phyloP scores from a whole-genome alignment of 1,140 invertebrate species.

The Heterodera schachtii region DNA sequence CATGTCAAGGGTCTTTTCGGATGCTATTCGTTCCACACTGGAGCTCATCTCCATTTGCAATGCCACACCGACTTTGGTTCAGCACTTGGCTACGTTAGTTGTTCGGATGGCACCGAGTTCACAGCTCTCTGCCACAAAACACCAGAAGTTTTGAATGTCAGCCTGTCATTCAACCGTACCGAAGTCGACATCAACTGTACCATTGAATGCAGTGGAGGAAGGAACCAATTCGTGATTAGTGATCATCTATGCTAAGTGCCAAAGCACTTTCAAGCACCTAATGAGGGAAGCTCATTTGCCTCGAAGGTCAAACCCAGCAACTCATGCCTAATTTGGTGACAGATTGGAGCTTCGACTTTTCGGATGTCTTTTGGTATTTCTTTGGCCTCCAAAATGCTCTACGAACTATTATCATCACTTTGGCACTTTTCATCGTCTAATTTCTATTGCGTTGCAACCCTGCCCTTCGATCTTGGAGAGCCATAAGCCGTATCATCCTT shows the following conservation, averaged over 20 bases:
- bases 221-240: neutral
- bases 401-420: neutral
- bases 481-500: neutral
- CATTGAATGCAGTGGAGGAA: neutral
- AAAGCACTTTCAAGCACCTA: neutral
- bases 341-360: neutral
- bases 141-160: neutral
- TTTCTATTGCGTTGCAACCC: neutral
- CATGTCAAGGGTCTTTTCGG: too few relatives aligned
- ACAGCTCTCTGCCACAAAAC: neutral
- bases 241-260: neutral
- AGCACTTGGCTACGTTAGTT: too few relatives aligned
- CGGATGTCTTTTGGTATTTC: neutral
- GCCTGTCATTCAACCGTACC: neutral
- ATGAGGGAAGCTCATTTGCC: too few relatives aligned
- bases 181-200: constrained; percentile 1
- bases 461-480: neutral
- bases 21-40: too few relatives aligned
- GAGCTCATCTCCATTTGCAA: too few relatives aligned
- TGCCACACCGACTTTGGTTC: too few relatives aligned
- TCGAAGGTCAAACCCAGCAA: too few relatives aligned
- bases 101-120: too few relatives aligned
- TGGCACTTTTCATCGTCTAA: neutral
- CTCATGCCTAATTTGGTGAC: too few relatives aligned
- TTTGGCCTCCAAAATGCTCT: neutral